A percentile compares a stretch with the other conserved stretches of the same genome.
Conservation (phyloP, 2,888 invertebrate species). For the Gortyna flavago region DNA sequence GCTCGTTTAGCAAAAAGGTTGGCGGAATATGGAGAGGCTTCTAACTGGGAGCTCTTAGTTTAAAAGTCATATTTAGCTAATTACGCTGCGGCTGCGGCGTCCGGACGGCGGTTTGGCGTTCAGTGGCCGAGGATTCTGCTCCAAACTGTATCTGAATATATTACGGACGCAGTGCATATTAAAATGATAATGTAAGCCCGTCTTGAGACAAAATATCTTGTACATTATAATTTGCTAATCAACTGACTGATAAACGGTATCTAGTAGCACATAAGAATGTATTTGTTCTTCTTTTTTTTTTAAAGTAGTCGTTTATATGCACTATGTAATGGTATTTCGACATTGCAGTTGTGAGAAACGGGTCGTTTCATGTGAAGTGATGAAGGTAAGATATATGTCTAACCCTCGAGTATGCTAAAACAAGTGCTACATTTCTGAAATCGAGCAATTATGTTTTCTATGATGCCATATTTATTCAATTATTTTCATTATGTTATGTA, state of each 20-base stretch:
- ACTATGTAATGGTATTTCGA: conserved; percentile 34
- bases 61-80: conserved; percentile 88
- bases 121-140: conserved; percentile 72
- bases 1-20: conserved; percentile 79
- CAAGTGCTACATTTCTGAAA: not conserved
- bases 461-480: not conserved
- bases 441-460: not conserved
- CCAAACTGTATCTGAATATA: conserved; percentile 77
- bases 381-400: conserved; percentile 13
- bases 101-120: conserved; percentile 73
- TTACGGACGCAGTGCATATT: conserved; percentile 68
- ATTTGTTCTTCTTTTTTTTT: conserved; percentile 38
- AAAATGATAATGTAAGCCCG: conserved; percentile 68
- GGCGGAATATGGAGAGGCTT: conserved; percentile 76
- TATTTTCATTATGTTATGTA: not conserved
- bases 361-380: conserved; percentile 18
- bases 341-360: conserved; percentile 42
- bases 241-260: conserved; percentile 61
- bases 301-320: conserved; percentile 38
- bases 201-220: conserved; percentile 65
- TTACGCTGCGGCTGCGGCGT: conserved; percentile 80
- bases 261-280: conserved; percentile 43
- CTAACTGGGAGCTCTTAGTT: conserved; percentile 81
- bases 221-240: conserved; percentile 63
- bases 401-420: not conserved